A percentile compares a stretch with the other conserved stretches of the same genome.
These are phyloP conservation scores for Chloropsis cyanopogon DNA, from an alignment of 2,113 vertebrate species.

Conservation along the genomic window DNA sequence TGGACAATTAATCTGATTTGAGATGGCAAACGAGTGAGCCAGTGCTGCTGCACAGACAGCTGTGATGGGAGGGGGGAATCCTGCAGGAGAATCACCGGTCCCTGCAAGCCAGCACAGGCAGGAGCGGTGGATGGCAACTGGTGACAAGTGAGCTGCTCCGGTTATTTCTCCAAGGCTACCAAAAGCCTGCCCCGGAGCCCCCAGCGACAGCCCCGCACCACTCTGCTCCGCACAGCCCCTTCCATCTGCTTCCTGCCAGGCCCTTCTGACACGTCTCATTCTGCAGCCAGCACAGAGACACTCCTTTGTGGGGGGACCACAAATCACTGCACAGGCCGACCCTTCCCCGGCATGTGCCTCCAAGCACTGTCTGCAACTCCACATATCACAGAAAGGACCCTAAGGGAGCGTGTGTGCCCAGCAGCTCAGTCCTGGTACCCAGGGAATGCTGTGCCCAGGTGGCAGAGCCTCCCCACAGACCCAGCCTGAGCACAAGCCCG, in stretches of 20 bases:
- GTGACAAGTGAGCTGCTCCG: background rate
- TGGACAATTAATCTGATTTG: background rate
- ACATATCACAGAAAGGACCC: background rate
- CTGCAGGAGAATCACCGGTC: background rate
- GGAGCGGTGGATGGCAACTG: background rate
- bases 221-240: background rate
- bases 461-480: background rate
- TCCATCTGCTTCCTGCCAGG: conserved; percentile 11
- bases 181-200: background rate
- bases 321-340: background rate
- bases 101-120: background rate
- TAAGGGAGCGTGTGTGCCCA: fast-evolving
- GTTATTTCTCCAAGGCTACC: background rate
- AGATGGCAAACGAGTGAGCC: background rate
- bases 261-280: background rate
- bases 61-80: background rate
- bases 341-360: background rate
- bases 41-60: background rate
- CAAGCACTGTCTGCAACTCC: background rate
- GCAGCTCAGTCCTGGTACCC: background rate
- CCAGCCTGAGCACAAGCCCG: fast-evolving
- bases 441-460: background rate
- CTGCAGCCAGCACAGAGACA: background rate
- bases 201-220: background rate
- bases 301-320: background rate